Base-by-base conservation (phyloP, 2,888 invertebrate species). In the Anthrax anthrax region DNA sequence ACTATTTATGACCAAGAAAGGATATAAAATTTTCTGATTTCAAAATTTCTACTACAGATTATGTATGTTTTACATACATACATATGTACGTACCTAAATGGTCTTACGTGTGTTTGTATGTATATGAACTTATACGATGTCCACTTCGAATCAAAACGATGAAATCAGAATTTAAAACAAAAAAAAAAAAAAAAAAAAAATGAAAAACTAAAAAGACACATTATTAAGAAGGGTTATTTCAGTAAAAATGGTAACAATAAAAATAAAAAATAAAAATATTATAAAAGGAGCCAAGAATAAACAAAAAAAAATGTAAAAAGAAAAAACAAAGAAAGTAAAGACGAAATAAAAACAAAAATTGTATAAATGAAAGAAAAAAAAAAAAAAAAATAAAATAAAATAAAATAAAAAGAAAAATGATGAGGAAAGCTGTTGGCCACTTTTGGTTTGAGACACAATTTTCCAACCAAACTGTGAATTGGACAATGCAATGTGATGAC, bases 1-100 rank as follows among this genome's bases (percentile, higher is more conserved):
- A 45, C 45, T 40, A 40, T 23, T 45, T 36, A 46, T 42, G 46
- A 46, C 46, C 46, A 46, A 46, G 42, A 38, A 37, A 46, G 42
- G 46, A 46, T 42, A 46, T 46, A 46, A 46, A 46, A 46, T 46
- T 46, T 46, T 46, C 46, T 23, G 8, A 23, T 23, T 23, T 8
- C 4, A 23, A 23, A 4, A 8, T 23, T 23, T 6, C 23, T 23
- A 8, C 4, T 23, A 8, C 5, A 23, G 8, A 23, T n/a, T n/a
- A n/a, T n/a, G n/a, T n/a, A n/a, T n/a, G n/a, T n/a, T n/a, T n/a
- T n/a, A n/a, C n/a, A n/a, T n/a, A n/a, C 13, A 32, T 32, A 32
- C 13, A 29, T 29, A 29, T 12, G 29, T 23, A 23, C 8, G 23
- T 23, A 23, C 8, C 4, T 23, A 8, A 6, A 23, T 23, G 23